Conservation (phyloP, 2,888 invertebrate genomes). For the Lepidocyrtoides sp. region DNA sequence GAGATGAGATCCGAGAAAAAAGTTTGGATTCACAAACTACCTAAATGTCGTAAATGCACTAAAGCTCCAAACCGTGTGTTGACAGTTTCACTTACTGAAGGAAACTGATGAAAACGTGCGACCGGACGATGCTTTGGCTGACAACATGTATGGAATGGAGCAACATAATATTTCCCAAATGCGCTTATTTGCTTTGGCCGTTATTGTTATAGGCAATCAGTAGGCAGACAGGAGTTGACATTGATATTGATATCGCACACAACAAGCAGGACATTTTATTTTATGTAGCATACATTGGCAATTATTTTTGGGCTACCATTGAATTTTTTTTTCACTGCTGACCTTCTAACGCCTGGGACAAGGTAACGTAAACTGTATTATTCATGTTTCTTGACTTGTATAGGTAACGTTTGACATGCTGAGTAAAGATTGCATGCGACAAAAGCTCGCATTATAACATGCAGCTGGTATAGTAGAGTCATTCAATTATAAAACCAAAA, state of each 20-base stretch:
- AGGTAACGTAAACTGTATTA: conserved; percentile 52
- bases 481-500: too few relatives aligned
- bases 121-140: background rate
- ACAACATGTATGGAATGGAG: background rate
- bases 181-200: background rate
- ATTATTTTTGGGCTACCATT: conserved; percentile 63
- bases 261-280: background rate
- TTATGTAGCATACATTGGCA: conserved; percentile 17
- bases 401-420: background rate
- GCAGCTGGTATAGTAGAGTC: too few relatives aligned
- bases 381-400: conserved; percentile 27
- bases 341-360: conserved; percentile 72
- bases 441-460: background rate
- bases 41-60: too few relatives aligned
- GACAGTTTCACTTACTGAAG: too few relatives aligned
- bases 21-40: too few relatives aligned
- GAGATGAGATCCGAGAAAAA: too few relatives aligned
- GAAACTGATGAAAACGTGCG: too few relatives aligned
- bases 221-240: conserved; percentile 73
- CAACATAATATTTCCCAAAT: background rate
- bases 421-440: background rate
- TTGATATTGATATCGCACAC: conserved; percentile 79
- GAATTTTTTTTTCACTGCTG: conserved; percentile 61
- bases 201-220: background rate
- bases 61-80: too few relatives aligned